Evolutionary conservation across 2,113 vertebrate genomes (phyloP), one percentile per base, ranked within the genome.

Genomic region (Cariama cristata): DNA sequence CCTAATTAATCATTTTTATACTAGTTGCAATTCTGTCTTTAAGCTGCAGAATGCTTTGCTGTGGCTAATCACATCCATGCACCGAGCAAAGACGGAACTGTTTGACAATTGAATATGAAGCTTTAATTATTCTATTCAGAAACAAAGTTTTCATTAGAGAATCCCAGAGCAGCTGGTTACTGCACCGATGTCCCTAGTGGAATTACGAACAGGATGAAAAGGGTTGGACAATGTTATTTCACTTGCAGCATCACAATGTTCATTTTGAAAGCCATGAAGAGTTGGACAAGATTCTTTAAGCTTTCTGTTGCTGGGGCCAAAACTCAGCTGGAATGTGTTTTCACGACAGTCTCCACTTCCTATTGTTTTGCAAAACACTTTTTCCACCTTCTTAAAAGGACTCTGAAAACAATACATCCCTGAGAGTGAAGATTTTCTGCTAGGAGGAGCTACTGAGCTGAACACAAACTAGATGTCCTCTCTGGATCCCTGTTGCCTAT

Each of bases 351-450:
- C 91, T 90, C 81, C 77, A 71, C 81, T 93, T 97, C 95, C 94
- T 86, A 97, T 97, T 97, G 94, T 97, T 97, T 94, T 79, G 74
- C 77, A 93, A 88, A 97, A 93, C 0, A 38, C 55, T 88, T 95
- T 95, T 93, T 76, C 89, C 97, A 96, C 95, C 97, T 96, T 88
- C 96, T 97, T 98, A 98, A 98, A 98, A 98, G 98, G 98, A 97
- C 63, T 73, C 38, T 14, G 88, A 69, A 90, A 82, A 94, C 87
- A 95, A 82, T 69, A 88, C 92, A 97, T 94, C 97, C 98, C 98
- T 98, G 97, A 79, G 47, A 69, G 67, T 3, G 38, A 95, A 71
- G 68, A 79, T 91, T 92, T 96, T 82, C 96, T 93, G 96, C 96
- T 96, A 97, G 96, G 96, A 95, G 96, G 93, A 97, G 96, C 92